A percentile compares a stretch with the other conserved stretches of the same genome.
These are phyloP conservation scores for Urosaurus nigricauda DNA, from an alignment of 2,797 vertebrate genomes.

Conservation along the genomic window DNA sequence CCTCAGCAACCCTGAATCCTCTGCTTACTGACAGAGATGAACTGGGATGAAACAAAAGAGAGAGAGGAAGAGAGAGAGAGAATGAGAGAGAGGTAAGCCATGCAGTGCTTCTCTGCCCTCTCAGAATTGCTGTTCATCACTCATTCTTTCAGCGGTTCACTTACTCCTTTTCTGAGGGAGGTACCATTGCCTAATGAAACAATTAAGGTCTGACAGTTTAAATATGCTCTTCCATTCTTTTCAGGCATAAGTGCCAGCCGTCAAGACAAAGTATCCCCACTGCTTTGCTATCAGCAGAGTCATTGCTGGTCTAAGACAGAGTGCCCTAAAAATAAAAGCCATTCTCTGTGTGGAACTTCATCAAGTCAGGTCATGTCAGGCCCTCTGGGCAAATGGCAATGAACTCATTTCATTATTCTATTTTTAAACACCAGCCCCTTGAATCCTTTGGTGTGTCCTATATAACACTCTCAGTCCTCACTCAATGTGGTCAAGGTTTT, in stretches of 20 bases:
- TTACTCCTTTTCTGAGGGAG: slow-evolving; percentile 75
- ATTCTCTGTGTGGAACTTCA: slow-evolving; percentile 76
- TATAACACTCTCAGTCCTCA: slow-evolving; percentile 68
- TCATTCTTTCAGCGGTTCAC: slow-evolving; percentile 76
- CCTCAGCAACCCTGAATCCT: slow-evolving; percentile 59
- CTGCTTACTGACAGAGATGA: slow-evolving; percentile 69
- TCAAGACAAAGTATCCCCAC: slow-evolving; percentile 78
- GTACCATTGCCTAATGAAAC: slow-evolving; percentile 80
- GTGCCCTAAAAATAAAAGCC: slow-evolving; percentile 83
- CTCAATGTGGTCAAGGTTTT: slow-evolving; percentile 53
- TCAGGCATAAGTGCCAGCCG: slow-evolving; percentile 76
- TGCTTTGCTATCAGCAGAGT: slow-evolving; percentile 77
- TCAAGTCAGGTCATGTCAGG: slow-evolving; percentile 80
- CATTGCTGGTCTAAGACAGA: slow-evolving; percentile 79
- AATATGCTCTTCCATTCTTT: slow-evolving; percentile 78
- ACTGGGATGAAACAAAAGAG: slow-evolving; percentile 66
- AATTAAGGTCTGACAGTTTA: slow-evolving; percentile 81
- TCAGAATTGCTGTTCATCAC: slow-evolving; percentile 72
- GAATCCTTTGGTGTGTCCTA: slow-evolving; percentile 74
- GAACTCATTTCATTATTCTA: slow-evolving; percentile 82
- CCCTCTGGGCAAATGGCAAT: slow-evolving; percentile 74
- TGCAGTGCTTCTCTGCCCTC: slow-evolving; percentile 66
- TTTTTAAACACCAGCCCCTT: slow-evolving; percentile 80
- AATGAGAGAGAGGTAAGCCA: slow-evolving; percentile 56
- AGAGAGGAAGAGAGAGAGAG: background rate